A percentile compares a stretch with the other conserved stretches of the same genome.
phyloP scores from a whole-genome alignment of 2,888 invertebrate genomes.

The Patella depressa region DNA sequence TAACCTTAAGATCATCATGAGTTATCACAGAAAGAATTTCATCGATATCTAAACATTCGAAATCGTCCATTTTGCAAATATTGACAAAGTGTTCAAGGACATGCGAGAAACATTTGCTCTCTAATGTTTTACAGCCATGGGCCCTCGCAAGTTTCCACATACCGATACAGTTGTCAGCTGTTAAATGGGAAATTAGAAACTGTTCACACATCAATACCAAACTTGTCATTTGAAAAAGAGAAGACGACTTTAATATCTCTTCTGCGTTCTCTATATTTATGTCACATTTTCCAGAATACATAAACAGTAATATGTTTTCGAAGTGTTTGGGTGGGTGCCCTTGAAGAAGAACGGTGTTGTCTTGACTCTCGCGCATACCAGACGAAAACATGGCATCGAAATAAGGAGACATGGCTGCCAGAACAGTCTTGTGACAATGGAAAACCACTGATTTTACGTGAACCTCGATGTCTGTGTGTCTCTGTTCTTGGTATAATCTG shows the following conservation, averaged over 20 bases:
- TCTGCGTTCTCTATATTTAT: conserved; percentile 85
- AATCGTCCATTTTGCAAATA: conserved; percentile 53
- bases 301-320: conserved; percentile 84
- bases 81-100: conserved; percentile 74
- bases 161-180: conserved; percentile 84
- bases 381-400: conserved; percentile 59
- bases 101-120: conserved; percentile 79
- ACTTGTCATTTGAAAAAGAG: conserved; percentile 86
- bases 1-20: conserved; percentile 86
- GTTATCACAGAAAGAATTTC: conserved; percentile 84
- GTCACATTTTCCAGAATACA: conserved; percentile 84
- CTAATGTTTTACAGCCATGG: conserved; percentile 81
- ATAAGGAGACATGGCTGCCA: conserved; percentile 56
- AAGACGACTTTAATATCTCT: conserved; percentile 80
- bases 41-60: conserved; percentile 77
- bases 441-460: conserved; percentile 48
- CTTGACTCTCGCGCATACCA: conserved; percentile 52
- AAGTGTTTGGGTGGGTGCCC: conserved; percentile 80
- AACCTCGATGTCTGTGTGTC: conserved; percentile 54
- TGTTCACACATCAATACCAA: conserved; percentile 85
- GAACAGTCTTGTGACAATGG: conserved; percentile 53
- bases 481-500: conserved; percentile 45
- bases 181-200: conserved; percentile 80
- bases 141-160: conserved; percentile 86
- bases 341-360: conserved; percentile 46